phyloP scores from a whole-genome alignment of 2,888 invertebrate genomes.

The Carabus problematicus region DNA sequence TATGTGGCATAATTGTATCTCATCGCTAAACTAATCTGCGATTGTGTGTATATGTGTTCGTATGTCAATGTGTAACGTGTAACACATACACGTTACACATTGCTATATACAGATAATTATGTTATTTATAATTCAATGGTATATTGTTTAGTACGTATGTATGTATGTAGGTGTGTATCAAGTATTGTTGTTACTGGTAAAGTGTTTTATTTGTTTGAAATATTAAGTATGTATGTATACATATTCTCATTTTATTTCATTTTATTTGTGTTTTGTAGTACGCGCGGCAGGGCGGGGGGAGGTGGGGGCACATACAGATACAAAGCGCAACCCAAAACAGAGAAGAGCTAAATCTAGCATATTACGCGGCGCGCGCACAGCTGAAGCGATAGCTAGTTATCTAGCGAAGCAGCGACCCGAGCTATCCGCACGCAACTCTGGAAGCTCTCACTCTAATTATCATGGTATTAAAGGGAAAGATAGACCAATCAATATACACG shows the following conservation, averaged over 20 bases:
- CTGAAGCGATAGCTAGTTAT: constrained; percentile 17
- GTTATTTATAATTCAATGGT: too few species aligned
- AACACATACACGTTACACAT: background rate
- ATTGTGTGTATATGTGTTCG: constrained; percentile 20
- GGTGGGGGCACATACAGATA: constrained; percentile 52
- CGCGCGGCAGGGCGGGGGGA: constrained; percentile 43
- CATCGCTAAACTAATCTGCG: constrained; percentile 8
- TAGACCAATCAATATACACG: constrained; percentile 36
- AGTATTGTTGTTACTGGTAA: background rate
- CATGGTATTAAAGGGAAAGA: constrained; percentile 60
- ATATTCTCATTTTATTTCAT: too few species aligned
- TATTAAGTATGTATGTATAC: background rate
- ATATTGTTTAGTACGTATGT: background rate
- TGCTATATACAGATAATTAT: too few species aligned
- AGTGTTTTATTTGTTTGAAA: too few species aligned
- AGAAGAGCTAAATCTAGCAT: constrained; percentile 58
- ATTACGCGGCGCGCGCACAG: constrained; percentile 37
- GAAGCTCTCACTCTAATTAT: constrained; percentile 58
- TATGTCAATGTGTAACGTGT: constrained; percentile 24
- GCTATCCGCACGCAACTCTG: constrained; percentile 56
- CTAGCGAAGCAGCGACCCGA: constrained; percentile 60
- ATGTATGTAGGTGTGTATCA: background rate
- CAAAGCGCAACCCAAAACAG: constrained; percentile 56
- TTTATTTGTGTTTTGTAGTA: too few species aligned
- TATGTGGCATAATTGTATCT: constrained; percentile 9